phyloP scores from a whole-genome alignment of 1,140 invertebrate genomes.

The Macrostomum lignano region DNA sequence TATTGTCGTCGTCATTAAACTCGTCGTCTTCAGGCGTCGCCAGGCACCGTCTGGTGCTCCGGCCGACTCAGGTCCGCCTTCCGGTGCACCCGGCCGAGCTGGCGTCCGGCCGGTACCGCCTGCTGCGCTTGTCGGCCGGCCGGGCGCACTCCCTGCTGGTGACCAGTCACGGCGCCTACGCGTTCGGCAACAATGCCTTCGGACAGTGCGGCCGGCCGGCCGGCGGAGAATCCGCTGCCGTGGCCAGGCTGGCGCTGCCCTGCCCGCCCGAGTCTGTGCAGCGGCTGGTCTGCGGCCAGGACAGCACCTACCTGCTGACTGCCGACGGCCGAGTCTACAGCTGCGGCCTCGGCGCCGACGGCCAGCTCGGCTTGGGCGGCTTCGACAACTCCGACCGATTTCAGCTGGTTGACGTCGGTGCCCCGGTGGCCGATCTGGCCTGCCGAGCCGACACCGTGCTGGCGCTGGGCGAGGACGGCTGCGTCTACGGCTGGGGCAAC shows the following conservation, averaged over 20 bases:
- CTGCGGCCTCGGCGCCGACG: slow-evolving; percentile 75
- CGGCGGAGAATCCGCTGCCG: no score
- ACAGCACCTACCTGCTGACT: slow-evolving; percentile 51
- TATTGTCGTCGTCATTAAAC: no score
- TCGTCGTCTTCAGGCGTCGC: no score
- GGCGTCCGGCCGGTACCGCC: no score
- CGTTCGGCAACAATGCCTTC: slow-evolving; percentile 64
- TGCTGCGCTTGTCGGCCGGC: no score
- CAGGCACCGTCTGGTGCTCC: no score
- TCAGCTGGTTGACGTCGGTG: slow-evolving; percentile 10
- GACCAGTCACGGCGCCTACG: no score
- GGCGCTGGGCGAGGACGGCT: slow-evolving; percentile 60
- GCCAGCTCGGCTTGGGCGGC: slow-evolving; percentile 56
- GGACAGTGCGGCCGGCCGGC: slow-evolving; percentile 66
- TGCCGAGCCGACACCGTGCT: slow-evolving; percentile 55
- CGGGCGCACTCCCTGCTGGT: no score
- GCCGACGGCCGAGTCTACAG: slow-evolving; percentile 48
- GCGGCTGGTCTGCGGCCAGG: slow-evolving; percentile 55
- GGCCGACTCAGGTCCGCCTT: no score
- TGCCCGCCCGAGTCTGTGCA: no score
- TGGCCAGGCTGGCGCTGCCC: no score
- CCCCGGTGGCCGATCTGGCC: slow-evolving; percentile 48
- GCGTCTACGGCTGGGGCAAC: slow-evolving; percentile 87
- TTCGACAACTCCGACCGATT: slow-evolving; percentile 34
- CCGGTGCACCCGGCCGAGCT: no score